Conservation (phyloP, 1,140 invertebrate species). For the Archivesica marissinica region DNA sequence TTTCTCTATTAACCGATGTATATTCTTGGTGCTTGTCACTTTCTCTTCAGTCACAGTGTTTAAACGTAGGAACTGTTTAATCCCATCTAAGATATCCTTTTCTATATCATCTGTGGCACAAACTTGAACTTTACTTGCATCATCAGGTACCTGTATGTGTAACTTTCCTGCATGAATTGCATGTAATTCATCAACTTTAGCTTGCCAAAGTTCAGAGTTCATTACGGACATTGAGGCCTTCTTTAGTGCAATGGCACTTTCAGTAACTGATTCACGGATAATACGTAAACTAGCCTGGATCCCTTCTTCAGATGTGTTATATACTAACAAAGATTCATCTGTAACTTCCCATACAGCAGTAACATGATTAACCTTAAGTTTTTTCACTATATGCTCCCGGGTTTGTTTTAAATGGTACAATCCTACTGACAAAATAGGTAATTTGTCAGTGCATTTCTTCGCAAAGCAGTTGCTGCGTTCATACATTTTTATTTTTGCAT, state of each 20-base stretch:
- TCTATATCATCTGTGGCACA: conserved; percentile 33
- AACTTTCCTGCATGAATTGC: neutral
- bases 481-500: conserved; percentile 23
- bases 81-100: neutral
- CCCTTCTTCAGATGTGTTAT: neutral
- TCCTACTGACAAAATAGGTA: neutral
- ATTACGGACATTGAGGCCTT: neutral
- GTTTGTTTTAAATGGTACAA: neutral
- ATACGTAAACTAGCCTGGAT: neutral
- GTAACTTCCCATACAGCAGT: conserved; percentile 28
- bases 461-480: neutral
- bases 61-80: conserved; percentile 4
- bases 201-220: conserved; percentile 19
- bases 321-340: neutral
- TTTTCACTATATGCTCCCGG: conserved; percentile 38
- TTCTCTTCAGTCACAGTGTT: neutral
- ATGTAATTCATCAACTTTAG: conserved; percentile 1
- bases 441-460: neutral
- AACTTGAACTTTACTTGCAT: neutral
- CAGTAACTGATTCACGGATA: neutral
- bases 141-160: neutral
- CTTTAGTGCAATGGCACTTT: neutral
- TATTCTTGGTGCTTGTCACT: neutral
- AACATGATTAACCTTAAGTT: conserved; percentile 4
- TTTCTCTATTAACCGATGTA: conserved; percentile 3